Percentiles rank a stretch among this genome's conserved stretches.
Conservation (phyloP, 2,888 invertebrate species). For the Mythimna albipuncta region DNA sequence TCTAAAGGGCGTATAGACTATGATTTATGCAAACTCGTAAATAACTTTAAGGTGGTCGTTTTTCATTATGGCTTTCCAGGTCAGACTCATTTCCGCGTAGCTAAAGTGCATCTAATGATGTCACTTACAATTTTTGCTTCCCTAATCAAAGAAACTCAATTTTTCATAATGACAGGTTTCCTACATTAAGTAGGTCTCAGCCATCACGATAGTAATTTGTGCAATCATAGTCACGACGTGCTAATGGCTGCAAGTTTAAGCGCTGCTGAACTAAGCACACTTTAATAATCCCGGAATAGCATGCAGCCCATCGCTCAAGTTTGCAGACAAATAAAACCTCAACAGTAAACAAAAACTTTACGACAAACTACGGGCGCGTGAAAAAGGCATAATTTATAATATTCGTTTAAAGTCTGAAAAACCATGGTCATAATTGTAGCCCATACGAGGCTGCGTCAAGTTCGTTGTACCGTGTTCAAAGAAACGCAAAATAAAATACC, state of each 20-base stretch:
- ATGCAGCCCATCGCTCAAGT: slow-evolving; percentile 26
- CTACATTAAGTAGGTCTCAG: slow-evolving; percentile 31
- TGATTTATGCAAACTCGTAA: slow-evolving; percentile 49
- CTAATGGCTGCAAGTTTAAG: slow-evolving; percentile 40
- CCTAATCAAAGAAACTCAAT: slow-evolving; percentile 18
- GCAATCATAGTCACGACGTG: slow-evolving; percentile 44
- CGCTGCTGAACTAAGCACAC: slow-evolving; percentile 36
- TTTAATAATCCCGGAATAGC: slow-evolving; percentile 47
- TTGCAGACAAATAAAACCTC: slow-evolving; percentile 15
- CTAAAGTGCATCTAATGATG: slow-evolving; percentile 24
- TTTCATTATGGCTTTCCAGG: slow-evolving; percentile 45
- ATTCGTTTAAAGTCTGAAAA: slow-evolving; percentile 45
- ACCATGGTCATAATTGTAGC: slow-evolving; percentile 64
- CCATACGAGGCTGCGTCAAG: slow-evolving; percentile 65
- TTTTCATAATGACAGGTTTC: slow-evolving; percentile 26
- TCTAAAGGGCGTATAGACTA: slow-evolving; percentile 42
- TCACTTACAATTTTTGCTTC: slow-evolving; percentile 28
- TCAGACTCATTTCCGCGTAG: slow-evolving; percentile 40
- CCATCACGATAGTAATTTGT: slow-evolving; percentile 45
- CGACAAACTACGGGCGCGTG: slow-evolving; percentile 20
- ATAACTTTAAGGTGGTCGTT: slow-evolving; percentile 39
- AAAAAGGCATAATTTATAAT: slow-evolving; percentile 44
- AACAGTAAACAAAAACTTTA: slow-evolving; percentile 33
- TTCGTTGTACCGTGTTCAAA: slow-evolving; percentile 70
- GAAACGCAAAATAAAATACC: slow-evolving; percentile 80